Base-by-base conservation (phyloP, 2,797 vertebrate genomes). In the Macropodus opercularis region DNA sequence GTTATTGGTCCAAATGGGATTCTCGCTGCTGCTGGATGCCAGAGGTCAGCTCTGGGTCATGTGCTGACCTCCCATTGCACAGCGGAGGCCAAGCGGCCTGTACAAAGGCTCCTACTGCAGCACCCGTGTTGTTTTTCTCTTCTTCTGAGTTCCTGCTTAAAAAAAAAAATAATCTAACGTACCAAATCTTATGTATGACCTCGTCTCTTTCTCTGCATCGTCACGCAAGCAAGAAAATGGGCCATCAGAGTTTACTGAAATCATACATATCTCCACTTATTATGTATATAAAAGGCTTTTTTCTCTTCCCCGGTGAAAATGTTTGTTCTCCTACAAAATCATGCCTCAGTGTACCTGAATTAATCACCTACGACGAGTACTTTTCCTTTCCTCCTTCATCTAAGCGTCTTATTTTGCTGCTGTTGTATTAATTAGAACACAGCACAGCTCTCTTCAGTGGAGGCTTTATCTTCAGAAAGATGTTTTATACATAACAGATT, bases 401-500 rank as follows among this genome's bases (percentile, higher is more conserved):
- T 47, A 35, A 27, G 63, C 68, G 63, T 86, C 67, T 85, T 83
- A 35, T 84, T 82, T 83, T 65, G 81, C 75, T 77, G 69, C 51
- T 80, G 69, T 75, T 84, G 75, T 88, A 79, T 81, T 80, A 63
- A 84, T 79, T 73, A 79, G 70, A 77, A 82, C 80, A 77, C 74
- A 83, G 87, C 87, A 80, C 83, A 83, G 79, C 69, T 5, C 50
- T 71, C 75, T 68, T 66, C 68, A 65, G 71, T 23, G 54, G 75
- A 84, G 78, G 78, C 59, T 80, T 83, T 75, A 71, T 60, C 50
- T 80, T 68, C 65, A 49, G 75, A 77, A 69, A 81, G 63, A 87
- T 84, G 84, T 91, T 92, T 92, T 92, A 81, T 92, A 92, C 85
- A 85, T 80, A 50, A 86, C 66, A 75, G 74, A 89, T 93, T 92